Conservation (phyloP, 2,797 vertebrate species). For the Delichon dasypus region DNA sequence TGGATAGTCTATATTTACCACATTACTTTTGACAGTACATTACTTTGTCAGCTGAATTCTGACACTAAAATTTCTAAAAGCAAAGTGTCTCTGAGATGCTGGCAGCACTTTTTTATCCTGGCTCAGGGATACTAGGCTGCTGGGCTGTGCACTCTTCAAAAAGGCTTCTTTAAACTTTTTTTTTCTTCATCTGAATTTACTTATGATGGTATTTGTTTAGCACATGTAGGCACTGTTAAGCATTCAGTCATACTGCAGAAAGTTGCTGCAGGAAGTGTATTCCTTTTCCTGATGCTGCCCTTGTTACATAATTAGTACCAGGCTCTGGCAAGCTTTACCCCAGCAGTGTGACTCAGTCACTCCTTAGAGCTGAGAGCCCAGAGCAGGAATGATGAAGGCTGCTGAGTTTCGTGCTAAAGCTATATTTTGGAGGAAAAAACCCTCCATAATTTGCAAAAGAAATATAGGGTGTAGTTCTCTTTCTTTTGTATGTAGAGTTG, state of each 20-base stretch:
- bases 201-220: neutral
- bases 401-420: neutral
- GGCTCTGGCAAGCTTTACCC: neutral
- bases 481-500: neutral
- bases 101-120: neutral
- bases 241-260: neutral
- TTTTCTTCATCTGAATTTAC: neutral
- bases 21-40: neutral
- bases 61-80: neutral
- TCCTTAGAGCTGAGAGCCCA: rapidly evolving
- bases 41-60: neutral
- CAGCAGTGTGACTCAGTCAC: neutral
- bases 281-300: neutral
- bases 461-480: rapidly evolving
- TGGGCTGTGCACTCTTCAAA: neutral
- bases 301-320: neutral
- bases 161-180: neutral
- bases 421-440: neutral
- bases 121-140: neutral
- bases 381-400: neutral
- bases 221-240: neutral
- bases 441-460: neutral
- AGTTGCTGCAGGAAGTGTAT: neutral
- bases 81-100: neutral
- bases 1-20: neutral